These are phyloP conservation scores for Megaceryle alcyon DNA, from an alignment of 2,797 vertebrate species.

Conservation along the genomic window DNA sequence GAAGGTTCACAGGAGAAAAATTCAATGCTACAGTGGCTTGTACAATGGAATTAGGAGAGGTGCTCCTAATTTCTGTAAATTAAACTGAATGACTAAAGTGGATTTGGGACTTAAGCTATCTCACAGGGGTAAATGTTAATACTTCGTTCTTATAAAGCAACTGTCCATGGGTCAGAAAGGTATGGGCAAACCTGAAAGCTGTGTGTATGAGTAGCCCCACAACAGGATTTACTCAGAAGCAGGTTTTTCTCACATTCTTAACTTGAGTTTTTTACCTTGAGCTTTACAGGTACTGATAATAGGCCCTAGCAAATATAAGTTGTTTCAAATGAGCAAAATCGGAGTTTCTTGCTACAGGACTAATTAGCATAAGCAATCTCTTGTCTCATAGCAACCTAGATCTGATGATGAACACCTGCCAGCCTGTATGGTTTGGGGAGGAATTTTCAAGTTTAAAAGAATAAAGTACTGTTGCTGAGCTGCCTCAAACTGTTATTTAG, in stretches of 20 bases:
- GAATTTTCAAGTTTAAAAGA: slow-evolving; percentile 71
- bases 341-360: slow-evolving; percentile 30
- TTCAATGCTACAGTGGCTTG: background rate
- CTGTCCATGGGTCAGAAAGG: background rate
- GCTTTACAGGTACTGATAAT: background rate
- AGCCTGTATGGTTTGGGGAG: slow-evolving; percentile 75
- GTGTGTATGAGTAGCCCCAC: background rate
- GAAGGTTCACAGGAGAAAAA: background rate
- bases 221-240: background rate
- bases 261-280: slow-evolving; percentile 42
- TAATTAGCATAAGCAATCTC: slow-evolving; percentile 75
- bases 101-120: background rate
- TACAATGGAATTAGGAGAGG: background rate
- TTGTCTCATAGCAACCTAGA: slow-evolving; percentile 77
- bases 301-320: slow-evolving; percentile 11
- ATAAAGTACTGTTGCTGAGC: slow-evolving; percentile 59
- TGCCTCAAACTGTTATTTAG: slow-evolving; percentile 62
- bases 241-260: slow-evolving; percentile 6
- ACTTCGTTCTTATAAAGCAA: background rate
- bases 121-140: background rate
- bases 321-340: slow-evolving; percentile 69
- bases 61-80: background rate
- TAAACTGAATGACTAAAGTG: background rate
- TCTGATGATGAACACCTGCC: slow-evolving; percentile 80
- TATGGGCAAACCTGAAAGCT: background rate